Evolutionary conservation across 2,113 vertebrate species (phyloP).

Genomic region (Sylvietta virens): DNA sequence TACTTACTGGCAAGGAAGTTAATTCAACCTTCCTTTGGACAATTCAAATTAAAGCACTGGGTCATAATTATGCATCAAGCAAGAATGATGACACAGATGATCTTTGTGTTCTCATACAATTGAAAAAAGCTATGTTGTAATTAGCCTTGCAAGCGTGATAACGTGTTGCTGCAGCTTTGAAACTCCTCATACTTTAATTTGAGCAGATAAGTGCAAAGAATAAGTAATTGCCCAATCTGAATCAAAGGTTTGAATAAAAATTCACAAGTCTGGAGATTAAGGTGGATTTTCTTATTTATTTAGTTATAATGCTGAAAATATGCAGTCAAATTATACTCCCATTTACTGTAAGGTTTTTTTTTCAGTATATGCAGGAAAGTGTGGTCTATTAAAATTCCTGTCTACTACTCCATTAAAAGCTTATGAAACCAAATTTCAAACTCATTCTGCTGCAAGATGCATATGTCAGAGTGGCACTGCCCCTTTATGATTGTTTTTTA

Average conservation of each 20-base stretch:
- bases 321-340: background rate
- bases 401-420: constrained; percentile 24
- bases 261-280: background rate
- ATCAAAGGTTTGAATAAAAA: constrained; percentile 20
- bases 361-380: background rate
- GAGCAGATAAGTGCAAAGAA: background rate
- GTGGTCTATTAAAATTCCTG: background rate
- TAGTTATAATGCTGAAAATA: background rate
- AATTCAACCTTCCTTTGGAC: constrained; percentile 47
- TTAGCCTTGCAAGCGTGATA: constrained; percentile 11
- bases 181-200: background rate
- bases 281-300: background rate
- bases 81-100: constrained; percentile 40
- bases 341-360: background rate
- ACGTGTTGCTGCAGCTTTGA: background rate
- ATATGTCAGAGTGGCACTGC: background rate
- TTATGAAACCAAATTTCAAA: constrained; percentile 4
- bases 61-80: constrained; percentile 14
- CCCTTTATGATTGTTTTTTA: constrained; percentile 17
- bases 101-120: background rate
- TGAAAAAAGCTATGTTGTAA: constrained; percentile 1
- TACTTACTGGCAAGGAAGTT: constrained; percentile 58
- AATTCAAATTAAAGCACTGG: constrained; percentile 46
- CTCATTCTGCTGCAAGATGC: background rate
- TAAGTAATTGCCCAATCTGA: background rate